Conservation (phyloP, 2,888 invertebrate species). For the Pterostichus niger region DNA sequence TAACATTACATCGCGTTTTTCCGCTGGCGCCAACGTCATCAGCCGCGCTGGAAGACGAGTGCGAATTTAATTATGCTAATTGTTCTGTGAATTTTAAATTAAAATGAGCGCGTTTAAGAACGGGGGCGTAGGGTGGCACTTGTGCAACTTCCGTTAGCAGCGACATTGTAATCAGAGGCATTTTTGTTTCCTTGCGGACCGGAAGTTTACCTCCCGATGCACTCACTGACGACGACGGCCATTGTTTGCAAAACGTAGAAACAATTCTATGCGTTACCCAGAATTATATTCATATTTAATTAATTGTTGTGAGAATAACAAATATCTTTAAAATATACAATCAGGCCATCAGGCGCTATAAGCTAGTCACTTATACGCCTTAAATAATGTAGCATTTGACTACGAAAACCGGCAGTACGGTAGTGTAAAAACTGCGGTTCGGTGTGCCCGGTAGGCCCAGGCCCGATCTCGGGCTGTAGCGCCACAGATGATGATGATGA, state of each 20-base stretch:
- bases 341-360: no score
- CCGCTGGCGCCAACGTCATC: slow-evolving; percentile 28
- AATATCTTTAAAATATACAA: no score
- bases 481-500: no score
- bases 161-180: slow-evolving; percentile 56
- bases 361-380: no score
- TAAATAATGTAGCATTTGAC: no score
- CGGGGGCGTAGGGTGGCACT: slow-evolving; percentile 16
- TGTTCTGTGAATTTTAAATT: slow-evolving; percentile 64
- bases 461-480: no score
- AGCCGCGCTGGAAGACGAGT: slow-evolving; percentile 59
- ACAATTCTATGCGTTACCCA: not conserved
- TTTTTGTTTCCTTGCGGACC: slow-evolving; percentile 49
- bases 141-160: slow-evolving; percentile 49
- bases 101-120: slow-evolving; percentile 63
- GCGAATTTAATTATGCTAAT: slow-evolving; percentile 65
- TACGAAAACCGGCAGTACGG: no score
- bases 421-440: no score
- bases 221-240: not conserved
- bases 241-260: no score
- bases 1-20: slow-evolving; percentile 52
- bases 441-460: no score
- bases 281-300: slow-evolving; percentile 7
- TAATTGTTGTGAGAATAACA: no score
- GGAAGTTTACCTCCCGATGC: slow-evolving; percentile 35